Evolutionary conservation across 1,140 invertebrate genomes (phyloP).

Genomic region (Ladona fulva): DNA sequence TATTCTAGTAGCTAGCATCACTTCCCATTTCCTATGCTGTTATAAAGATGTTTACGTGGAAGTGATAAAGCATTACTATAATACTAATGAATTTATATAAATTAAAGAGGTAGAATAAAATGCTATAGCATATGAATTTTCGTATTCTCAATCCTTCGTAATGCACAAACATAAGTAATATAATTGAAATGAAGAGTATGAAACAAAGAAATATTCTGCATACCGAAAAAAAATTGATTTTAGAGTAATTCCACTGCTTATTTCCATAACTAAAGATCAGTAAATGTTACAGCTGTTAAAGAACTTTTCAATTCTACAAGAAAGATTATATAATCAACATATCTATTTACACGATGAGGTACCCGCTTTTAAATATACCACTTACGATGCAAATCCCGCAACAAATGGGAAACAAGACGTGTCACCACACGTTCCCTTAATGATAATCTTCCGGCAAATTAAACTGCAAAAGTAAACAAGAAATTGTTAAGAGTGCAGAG

Average conservation of each 20-base stretch:
- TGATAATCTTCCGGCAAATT: conserved; percentile 55
- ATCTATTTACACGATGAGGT: no score
- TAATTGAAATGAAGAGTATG: no score
- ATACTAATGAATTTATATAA: no score
- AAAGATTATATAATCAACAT: neutral
- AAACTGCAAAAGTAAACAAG: conserved; percentile 38
- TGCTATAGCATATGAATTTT: no score
- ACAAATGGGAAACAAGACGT: conserved; percentile 63
- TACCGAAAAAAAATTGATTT: neutral
- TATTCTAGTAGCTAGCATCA: no score
- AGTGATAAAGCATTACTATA: no score
- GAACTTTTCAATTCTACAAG: neutral
- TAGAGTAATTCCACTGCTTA: neutral
- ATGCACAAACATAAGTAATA: no score
- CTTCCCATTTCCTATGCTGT: no score
- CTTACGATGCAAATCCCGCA: conserved; percentile 65
- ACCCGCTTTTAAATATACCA: conserved; percentile 25
- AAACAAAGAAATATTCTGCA: conserved; percentile 16
- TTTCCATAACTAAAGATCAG: neutral
- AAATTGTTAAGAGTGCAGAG: neutral
- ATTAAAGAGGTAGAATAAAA: no score
- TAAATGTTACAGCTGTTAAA: neutral
- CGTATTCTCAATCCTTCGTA: no score
- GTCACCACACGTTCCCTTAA: conserved; percentile 55
- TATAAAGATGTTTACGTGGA: no score